Conservation (phyloP, 2,797 vertebrate species). For the Epinephelus malabaricus region DNA sequence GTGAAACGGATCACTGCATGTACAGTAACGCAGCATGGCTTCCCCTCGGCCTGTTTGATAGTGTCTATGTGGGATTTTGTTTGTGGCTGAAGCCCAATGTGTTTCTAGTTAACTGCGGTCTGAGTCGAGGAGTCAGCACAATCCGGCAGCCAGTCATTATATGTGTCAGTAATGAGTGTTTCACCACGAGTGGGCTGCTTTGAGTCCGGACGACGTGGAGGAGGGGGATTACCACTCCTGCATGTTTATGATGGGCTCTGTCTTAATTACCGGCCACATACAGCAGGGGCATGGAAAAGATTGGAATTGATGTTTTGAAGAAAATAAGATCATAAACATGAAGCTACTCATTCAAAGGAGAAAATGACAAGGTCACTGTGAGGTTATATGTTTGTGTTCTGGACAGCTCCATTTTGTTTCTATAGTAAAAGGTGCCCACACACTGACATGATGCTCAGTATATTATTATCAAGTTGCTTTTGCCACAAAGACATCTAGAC, state of each 20-base stretch:
- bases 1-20: background rate
- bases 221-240: slow-evolving; percentile 48
- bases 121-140: slow-evolving; percentile 80
- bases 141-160: slow-evolving; percentile 79
- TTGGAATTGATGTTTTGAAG: slow-evolving; percentile 33
- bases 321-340: slow-evolving; percentile 20
- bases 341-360: slow-evolving; percentile 23
- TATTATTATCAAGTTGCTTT: background rate
- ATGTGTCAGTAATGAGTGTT: slow-evolving; percentile 80
- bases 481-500: background rate
- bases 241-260: slow-evolving; percentile 55
- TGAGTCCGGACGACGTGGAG: slow-evolving; percentile 49
- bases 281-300: slow-evolving; percentile 32
- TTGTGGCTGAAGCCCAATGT: slow-evolving; percentile 74
- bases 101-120: slow-evolving; percentile 81
- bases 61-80: slow-evolving; percentile 43
- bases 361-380: slow-evolving; percentile 34
- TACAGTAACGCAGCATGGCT: background rate
- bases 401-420: slow-evolving; percentile 5
- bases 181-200: slow-evolving; percentile 68
- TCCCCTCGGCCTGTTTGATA: slow-evolving; percentile 17
- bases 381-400: slow-evolving; percentile 25
- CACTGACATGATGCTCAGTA: background rate
- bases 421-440: slow-evolving; percentile 27
- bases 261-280: slow-evolving; percentile 56